phyloP scores from a whole-genome alignment of 1,140 invertebrate genomes.

The Aphelinus certus region DNA sequence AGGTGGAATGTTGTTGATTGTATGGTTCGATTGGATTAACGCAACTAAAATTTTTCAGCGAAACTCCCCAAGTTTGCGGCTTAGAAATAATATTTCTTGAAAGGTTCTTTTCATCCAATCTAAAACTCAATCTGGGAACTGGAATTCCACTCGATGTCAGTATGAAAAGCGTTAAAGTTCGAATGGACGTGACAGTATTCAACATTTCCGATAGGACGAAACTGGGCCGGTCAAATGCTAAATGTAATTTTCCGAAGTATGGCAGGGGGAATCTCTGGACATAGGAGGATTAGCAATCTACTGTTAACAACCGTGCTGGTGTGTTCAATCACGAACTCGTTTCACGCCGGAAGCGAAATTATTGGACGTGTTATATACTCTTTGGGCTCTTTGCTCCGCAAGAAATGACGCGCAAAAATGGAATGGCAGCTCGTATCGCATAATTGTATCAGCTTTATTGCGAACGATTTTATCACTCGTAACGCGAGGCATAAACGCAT shows the following conservation, averaged over 20 bases:
- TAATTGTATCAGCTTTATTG: not conserved
- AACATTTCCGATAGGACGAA: not conserved
- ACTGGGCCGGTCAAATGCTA: slow-evolving; percentile 7
- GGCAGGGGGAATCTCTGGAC: not conserved
- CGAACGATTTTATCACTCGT: not conserved
- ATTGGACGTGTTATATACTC: not conserved
- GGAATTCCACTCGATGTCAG: too few species aligned
- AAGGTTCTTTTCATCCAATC: too few species aligned
- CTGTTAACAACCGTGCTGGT: not conserved
- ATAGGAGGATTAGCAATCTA: slow-evolving; percentile 16
- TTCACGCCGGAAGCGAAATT: not conserved
- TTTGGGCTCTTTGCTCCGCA: not conserved
- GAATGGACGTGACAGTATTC: not conserved
- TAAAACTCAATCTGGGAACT: too few species aligned
- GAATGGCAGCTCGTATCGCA: not conserved
- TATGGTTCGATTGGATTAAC: too few species aligned
- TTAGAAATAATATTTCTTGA: too few species aligned
- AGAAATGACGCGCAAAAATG: not conserved
- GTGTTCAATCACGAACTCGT: not conserved
- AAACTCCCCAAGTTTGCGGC: too few species aligned
- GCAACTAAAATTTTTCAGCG: too few species aligned
- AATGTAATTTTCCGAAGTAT: not conserved
- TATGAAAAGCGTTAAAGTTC: too few species aligned
- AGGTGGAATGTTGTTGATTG: too few species aligned
- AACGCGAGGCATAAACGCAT: not conserved